A percentile compares a stretch with the other conserved stretches of the same genome.
Evolutionary conservation across 64 coral and sea anemone genomes (phyloP).

Genomic region (Platygyra sinensis): DNA sequence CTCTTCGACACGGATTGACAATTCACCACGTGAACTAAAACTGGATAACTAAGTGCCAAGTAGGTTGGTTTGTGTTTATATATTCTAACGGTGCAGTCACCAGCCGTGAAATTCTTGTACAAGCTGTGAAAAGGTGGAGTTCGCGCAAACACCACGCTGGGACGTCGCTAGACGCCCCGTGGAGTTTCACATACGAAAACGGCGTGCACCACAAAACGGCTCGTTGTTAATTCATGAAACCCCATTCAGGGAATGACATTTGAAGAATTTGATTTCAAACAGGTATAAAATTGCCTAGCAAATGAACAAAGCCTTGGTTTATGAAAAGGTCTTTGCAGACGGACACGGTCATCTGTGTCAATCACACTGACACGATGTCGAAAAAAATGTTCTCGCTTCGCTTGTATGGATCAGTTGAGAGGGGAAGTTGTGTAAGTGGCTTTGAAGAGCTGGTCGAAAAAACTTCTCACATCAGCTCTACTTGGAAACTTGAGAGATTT

Average conservation of each 20-base stretch:
- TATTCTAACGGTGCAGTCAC: constrained; percentile 36
- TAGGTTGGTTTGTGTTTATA: background rate
- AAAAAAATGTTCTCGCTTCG: background rate
- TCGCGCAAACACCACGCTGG: constrained; percentile 19
- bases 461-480: background rate
- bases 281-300: constrained; percentile 46
- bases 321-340: constrained; percentile 15
- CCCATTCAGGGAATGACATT: constrained; percentile 43
- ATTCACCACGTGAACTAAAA: background rate
- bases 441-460: background rate
- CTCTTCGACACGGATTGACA: background rate
- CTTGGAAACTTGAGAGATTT: constrained; percentile 1
- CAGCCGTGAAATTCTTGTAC: constrained; percentile 21
- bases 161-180: background rate
- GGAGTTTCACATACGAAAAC: constrained; percentile 2
- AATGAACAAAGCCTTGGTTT: constrained; percentile 33
- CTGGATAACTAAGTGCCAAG: constrained; percentile 17
- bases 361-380: background rate
- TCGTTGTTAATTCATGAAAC: constrained; percentile 52
- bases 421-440: background rate
- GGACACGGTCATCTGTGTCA: background rate
- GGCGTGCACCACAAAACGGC: constrained; percentile 34
- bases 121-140: constrained; percentile 50
- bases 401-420: background rate
- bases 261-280: constrained; percentile 50